phyloP scores from a whole-genome alignment of 2,888 invertebrate genomes.

The Camponotus fellah region DNA sequence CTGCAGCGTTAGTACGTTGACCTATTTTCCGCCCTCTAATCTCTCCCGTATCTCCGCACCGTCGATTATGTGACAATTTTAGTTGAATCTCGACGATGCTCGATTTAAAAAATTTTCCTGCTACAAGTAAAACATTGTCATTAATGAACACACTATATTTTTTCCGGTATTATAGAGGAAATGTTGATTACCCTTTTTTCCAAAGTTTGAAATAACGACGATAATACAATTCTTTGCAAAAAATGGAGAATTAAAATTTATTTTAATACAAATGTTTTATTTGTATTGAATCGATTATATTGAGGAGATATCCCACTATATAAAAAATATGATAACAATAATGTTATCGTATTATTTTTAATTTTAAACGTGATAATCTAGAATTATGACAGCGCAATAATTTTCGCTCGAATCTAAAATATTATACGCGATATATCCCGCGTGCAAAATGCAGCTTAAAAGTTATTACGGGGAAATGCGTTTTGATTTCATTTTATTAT shows the following conservation, averaged over 20 bases:
- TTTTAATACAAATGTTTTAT: not conserved
- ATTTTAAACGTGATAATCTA: not conserved
- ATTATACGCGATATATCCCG: slow-evolving; percentile 21
- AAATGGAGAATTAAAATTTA: not conserved
- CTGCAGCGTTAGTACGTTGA: slow-evolving; percentile 64
- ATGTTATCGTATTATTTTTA: not conserved
- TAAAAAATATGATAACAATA: not conserved
- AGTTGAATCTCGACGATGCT: slow-evolving; percentile 5
- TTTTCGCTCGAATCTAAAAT: not conserved
- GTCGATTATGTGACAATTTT: slow-evolving; percentile 37
- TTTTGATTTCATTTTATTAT: slow-evolving; percentile 42
- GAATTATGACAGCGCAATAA: not conserved
- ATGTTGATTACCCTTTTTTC: not conserved
- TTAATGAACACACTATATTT: not conserved
- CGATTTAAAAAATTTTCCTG: not conserved
- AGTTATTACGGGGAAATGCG: slow-evolving; percentile 26
- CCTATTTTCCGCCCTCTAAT: slow-evolving; percentile 61
- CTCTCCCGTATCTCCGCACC: slow-evolving; percentile 10
- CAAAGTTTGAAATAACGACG: not conserved
- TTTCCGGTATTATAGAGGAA: not conserved
- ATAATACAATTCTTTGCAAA: not conserved
- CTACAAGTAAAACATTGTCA: not conserved
- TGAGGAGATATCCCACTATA: not conserved
- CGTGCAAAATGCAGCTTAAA: slow-evolving; percentile 16
- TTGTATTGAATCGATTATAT: not conserved